Base-by-base conservation (phyloP, 1,140 invertebrate species). In the Carposina sasakii region DNA sequence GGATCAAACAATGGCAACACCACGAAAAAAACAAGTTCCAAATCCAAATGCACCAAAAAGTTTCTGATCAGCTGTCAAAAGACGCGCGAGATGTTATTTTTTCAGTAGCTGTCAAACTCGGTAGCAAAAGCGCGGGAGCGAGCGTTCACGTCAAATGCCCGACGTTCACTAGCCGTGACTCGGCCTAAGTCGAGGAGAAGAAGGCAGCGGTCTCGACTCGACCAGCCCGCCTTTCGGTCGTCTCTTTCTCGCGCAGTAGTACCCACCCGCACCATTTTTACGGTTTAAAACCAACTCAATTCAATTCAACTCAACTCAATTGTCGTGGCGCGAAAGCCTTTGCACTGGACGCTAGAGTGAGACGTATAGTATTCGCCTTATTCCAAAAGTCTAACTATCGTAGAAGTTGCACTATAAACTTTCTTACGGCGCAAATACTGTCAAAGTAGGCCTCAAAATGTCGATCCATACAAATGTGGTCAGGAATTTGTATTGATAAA, bases 261-360 rank as follows among this genome's bases (percentile, higher is more conserved):
- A 59, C 76, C 76, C 79, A 76, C 76, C 76, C 75, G 76, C 57
- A 76, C 69, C 72, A 75, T 83, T 83, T 83, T 83, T 81, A 79
- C 77, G 65, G 67, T 78, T 83, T 71, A 78, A n/a, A n/a, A 77
- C 76, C 79, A 69, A 81, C 76, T 84, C 79, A 78, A 84, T 81
- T 81, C 76, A 81, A 84, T 84, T 81, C 79, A 84, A 84, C 76
- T 84, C 77, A 84, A 84, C 77, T 84, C 81, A 81, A 84, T 84
- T 84, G 76, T 84, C 81, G 81, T 81, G 67, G 70, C 81, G 76
- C 77, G 70, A 83, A 76, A 75, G 79, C 79, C 79, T 83, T 79
- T 69, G 66, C 53, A 72, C 70, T 71, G 81, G 81, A 81, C 81
- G 81, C 68, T 77, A 81, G 77, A 84, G 77, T 63, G 77, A 76